These are phyloP conservation scores for Tragelaphus imberbis DNA, from an alignment of 2,113 vertebrate species.

Conservation along the genomic window DNA sequence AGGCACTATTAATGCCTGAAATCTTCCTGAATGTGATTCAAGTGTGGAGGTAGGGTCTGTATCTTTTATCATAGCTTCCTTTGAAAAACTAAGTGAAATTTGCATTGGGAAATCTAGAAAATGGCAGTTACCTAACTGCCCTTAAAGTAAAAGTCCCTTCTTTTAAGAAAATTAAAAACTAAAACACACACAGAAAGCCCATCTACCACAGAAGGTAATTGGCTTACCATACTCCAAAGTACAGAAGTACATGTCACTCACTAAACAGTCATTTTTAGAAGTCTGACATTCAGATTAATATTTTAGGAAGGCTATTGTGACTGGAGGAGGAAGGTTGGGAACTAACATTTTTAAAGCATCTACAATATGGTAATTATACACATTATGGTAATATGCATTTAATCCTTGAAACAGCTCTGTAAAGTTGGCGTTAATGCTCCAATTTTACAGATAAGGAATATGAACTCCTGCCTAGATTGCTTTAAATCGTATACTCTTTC, in stretches of 20 bases:
- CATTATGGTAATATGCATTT: not conserved
- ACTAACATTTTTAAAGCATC: not conserved
- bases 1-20: slow-evolving; percentile 24
- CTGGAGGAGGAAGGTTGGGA: not conserved
- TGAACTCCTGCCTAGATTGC: not conserved
- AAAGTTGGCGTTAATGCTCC: not conserved
- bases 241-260: not conserved
- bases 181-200: slow-evolving; percentile 21
- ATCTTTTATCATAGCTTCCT: slow-evolving; percentile 35
- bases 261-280: slow-evolving; percentile 5
- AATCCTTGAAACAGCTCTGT: not conserved
- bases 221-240: not conserved
- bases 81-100: slow-evolving; percentile 58
- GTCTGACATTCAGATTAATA: not conserved
- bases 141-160: slow-evolving; percentile 28
- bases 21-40: slow-evolving; percentile 37
- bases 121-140: slow-evolving; percentile 37
- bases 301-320: not conserved
- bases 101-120: slow-evolving; percentile 40
- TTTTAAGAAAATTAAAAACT: slow-evolving; percentile 51
- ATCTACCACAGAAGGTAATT: not conserved
- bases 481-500: not conserved
- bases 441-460: not conserved
- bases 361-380: not conserved
- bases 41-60: slow-evolving; percentile 17